phyloP scores from a whole-genome alignment of 1,140 invertebrate species.

The Battus philenor region DNA sequence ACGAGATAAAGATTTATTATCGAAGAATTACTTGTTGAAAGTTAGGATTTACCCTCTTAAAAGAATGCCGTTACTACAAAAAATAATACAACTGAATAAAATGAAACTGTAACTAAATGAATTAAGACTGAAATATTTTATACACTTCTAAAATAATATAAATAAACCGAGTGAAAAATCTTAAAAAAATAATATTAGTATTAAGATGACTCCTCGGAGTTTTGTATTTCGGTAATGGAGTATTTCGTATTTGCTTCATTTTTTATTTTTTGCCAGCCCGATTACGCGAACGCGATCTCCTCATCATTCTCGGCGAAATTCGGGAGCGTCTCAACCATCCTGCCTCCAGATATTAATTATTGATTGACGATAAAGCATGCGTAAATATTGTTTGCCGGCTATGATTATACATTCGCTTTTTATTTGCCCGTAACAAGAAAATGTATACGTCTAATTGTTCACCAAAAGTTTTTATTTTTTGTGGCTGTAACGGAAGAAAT shows the following conservation, averaged over 20 bases:
- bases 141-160: too few species aligned
- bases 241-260: slow-evolving; percentile 75
- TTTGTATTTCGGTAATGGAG: slow-evolving; percentile 59
- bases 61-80: too few species aligned
- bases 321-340: slow-evolving; percentile 66
- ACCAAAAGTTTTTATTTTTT: background rate
- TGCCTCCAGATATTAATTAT: slow-evolving; percentile 72
- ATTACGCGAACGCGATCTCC: slow-evolving; percentile 73
- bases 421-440: slow-evolving; percentile 18
- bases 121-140: too few species aligned
- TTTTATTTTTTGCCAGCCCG: slow-evolving; percentile 72
- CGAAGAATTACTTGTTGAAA: too few species aligned
- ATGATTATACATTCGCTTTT: slow-evolving; percentile 43
- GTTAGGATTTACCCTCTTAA: too few species aligned
- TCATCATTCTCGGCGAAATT: slow-evolving; percentile 69
- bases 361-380: slow-evolving; percentile 72
- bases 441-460: background rate
- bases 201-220: slow-evolving; percentile 39
- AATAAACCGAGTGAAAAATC: too few species aligned
- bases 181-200: too few species aligned
- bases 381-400: slow-evolving; percentile 49
- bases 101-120: too few species aligned
- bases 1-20: too few species aligned
- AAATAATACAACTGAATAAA: too few species aligned
- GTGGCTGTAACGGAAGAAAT: too few species aligned